Base-by-base conservation (phyloP, 2,113 vertebrate genomes). In the Cettia cetti region DNA sequence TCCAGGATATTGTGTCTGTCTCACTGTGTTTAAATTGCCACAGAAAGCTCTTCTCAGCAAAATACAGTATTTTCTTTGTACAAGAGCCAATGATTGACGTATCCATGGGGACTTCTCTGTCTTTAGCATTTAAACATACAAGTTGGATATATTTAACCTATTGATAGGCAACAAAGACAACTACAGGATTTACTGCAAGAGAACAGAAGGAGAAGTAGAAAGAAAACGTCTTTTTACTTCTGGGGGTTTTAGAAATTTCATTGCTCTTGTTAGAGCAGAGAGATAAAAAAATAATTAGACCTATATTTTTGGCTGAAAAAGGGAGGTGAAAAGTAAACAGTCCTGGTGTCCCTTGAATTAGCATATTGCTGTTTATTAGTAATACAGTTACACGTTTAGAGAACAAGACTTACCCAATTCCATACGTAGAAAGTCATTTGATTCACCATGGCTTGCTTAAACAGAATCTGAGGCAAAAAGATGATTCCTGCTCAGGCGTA, bases 1-100 rank as follows among this genome's bases (percentile, higher is more conserved):
- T 98, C 98, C 98, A 98, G 98, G 98, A 99, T 99, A 99, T 98
- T 98, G 98, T 98, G 98, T 99, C 98, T 98, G 98, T 98, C 98
- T 98, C 97, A 86, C 97, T 97, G 98, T 97, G 96, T 98, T 98
- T 98, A 98, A 98, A 98, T 98, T 98, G 98, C 98, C 97, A 96
- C 92, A 94, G 98, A 98, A 98, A 98, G 97, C 97, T 96, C 97
- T 98, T 98, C 97, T 96, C 98, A 98, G 97, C 93, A 98, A 98
- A 98, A 98, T 94, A 97, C 96, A 97, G 96, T 98, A 95, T 98
- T 99, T 98, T 98, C 98, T 98, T 98, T 98, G 97, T 98, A 95
- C 97, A 90, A 74, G 96, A 97, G 98, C 98, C 98, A 98, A 98
- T 97, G 94, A 97, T 98, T 98, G 98, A 98, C 98, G 92, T 96